Evolutionary conservation across 2,797 vertebrate species (phyloP).

Genomic region (Denticeps clupeoides): DNA sequence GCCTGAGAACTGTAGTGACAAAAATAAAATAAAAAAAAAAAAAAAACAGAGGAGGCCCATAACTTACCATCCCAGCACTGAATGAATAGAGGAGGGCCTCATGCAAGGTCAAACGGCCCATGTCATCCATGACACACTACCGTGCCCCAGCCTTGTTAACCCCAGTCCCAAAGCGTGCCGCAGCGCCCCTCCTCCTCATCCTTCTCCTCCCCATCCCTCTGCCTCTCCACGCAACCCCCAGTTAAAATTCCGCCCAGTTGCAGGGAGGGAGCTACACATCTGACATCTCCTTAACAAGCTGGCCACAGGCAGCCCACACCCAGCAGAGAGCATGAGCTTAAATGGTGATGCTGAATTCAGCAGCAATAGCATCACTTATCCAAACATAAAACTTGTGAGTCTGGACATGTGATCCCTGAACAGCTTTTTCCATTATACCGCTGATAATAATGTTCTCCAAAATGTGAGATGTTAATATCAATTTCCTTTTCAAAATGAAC

Average conservation of each 20-base stretch:
- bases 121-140: slow-evolving; percentile 57
- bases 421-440: no score
- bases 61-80: slow-evolving; percentile 13
- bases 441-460: no score
- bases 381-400: no score
- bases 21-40: background rate
- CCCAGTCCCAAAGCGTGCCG: background rate
- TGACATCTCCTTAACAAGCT: background rate
- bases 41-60: slow-evolving; percentile 5
- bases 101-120: slow-evolving; percentile 60
- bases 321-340: no score
- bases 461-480: no score
- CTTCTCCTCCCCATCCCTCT: background rate
- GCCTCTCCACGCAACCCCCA: background rate
- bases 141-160: slow-evolving; percentile 49
- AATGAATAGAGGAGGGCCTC: slow-evolving; percentile 21
- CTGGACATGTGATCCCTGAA: no score
- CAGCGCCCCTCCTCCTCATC: background rate
- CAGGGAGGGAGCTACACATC: background rate
- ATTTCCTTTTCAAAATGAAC: no score
- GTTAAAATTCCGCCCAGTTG: background rate
- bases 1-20: no score
- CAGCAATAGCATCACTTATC: no score
- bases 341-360: no score
- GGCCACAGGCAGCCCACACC: background rate